These are phyloP conservation scores for Aradophagus sp. DNA, from an alignment of 1,140 invertebrate species.

Conservation along the genomic window DNA sequence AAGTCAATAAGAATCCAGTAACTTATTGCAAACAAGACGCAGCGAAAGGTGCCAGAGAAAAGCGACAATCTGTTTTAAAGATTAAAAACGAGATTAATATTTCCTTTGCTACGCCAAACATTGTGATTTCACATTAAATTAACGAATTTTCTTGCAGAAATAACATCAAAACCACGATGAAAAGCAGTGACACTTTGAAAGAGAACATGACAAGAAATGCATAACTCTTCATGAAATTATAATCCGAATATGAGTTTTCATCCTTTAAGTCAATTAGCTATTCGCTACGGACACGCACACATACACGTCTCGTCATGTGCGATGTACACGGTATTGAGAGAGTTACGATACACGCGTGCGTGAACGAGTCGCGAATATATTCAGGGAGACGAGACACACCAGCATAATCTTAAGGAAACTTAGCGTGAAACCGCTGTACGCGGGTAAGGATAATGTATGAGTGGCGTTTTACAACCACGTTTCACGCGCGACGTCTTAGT, in stretches of 20 bases:
- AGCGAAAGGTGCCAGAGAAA: too few species aligned
- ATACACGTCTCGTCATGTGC: conserved; percentile 12
- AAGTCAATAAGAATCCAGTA: too few species aligned
- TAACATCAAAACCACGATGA: not conserved
- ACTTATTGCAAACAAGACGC: too few species aligned
- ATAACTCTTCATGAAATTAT: conserved; percentile 28
- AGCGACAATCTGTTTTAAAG: too few species aligned
- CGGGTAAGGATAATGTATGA: conserved; percentile 41
- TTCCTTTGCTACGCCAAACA: too few species aligned
- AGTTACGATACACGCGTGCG: conserved; percentile 30
- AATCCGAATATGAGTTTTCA: conserved; percentile 35
- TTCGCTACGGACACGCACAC: conserved; percentile 21
- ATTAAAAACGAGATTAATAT: too few species aligned
- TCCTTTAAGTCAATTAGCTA: conserved; percentile 46
- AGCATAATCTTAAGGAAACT: conserved; percentile 64
- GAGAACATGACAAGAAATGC: conserved; percentile 6
- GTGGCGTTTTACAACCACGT: conserved; percentile 32
- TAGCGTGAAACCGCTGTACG: conserved; percentile 54
- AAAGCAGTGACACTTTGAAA: conserved; percentile 1
- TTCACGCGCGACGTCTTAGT: conserved; percentile 17
- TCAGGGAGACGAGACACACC: conserved; percentile 60
- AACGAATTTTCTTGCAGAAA: not conserved
- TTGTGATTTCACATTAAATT: too few species aligned
- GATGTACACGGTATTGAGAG: conserved; percentile 26
- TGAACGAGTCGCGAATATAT: conserved; percentile 59